Conservation (phyloP, 2,888 invertebrate genomes). For the Protodeltote pygarga region DNA sequence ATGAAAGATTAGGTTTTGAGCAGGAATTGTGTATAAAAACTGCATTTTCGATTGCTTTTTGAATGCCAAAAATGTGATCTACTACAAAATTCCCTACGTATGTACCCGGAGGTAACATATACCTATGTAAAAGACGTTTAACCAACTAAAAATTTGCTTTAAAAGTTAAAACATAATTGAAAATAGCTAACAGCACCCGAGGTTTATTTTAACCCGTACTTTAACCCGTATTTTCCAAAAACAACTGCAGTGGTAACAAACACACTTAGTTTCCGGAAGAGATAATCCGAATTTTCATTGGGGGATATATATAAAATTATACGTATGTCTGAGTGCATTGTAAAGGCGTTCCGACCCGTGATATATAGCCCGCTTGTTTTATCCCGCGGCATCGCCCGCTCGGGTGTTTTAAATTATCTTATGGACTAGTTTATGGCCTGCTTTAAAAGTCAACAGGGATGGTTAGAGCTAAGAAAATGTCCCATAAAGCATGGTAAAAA, state of each 20-base stretch:
- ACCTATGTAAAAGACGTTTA: too few relatives aligned
- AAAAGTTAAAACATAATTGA: too few relatives aligned
- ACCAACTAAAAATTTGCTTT: too few relatives aligned
- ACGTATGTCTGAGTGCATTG: constrained; percentile 44
- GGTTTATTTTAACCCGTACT: too few relatives aligned
- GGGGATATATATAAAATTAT: constrained; percentile 40
- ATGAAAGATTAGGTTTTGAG: too few relatives aligned
- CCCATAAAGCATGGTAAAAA: constrained; percentile 42
- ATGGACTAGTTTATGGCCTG: constrained; percentile 51
- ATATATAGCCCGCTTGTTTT: constrained; percentile 55
- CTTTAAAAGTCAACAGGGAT: constrained; percentile 51
- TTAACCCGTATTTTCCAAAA: too few relatives aligned
- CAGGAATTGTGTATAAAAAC: too few relatives aligned
- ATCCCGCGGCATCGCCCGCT: constrained; percentile 52
- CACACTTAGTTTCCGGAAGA: constrained; percentile 9
- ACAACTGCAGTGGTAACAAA: neutral
- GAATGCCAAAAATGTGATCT: too few relatives aligned
- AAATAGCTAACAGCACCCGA: too few relatives aligned
- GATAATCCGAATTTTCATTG: constrained; percentile 38
- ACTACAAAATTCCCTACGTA: too few relatives aligned
- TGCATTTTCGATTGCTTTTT: too few relatives aligned
- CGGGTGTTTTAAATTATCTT: constrained; percentile 59
- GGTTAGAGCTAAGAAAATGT: constrained; percentile 41
- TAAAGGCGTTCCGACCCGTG: constrained; percentile 51
- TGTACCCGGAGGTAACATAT: too few relatives aligned